Base-by-base conservation (phyloP, 2,113 vertebrate genomes). In the Varanus salvator region DNA sequence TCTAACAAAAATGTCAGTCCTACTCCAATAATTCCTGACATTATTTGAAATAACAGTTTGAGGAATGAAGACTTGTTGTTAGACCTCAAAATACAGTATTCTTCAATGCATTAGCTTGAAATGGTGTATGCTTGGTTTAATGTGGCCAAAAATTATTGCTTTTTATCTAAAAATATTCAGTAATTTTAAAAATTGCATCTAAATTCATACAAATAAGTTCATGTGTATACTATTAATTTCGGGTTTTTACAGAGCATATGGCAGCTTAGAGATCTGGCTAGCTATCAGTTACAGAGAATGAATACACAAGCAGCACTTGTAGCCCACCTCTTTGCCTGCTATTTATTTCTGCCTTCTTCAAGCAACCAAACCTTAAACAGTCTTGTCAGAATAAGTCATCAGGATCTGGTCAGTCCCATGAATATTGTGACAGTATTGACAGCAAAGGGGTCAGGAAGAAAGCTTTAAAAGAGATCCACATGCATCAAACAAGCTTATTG, bases 91-190 rank as follows among this genome's bases (percentile, higher is more conserved):
- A 72, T 19, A 3, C 44, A 5, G 71, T 7, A n/a, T 64, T 52
- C n/a, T 76, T 8, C 87, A 81, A 87, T 88, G 76, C 88, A 80
- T 6, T 77, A 57, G 77, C 27, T 64, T 38, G 2, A 86, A 90
- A 29, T 88, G 17, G 12, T 75, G 75, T 71, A 6, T 71, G 15
- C 9, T 19, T 80, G 15, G 17, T 64, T 21, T 23, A 57, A 77
- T 57, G n/a, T 4, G 50, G n/a, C 68, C 84, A 34, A 71, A 54
- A 60, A 29, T 60, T 69, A 80, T 50, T 52, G 48, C 74, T 29
- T 23, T 25, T 90, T n/a, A 54, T 48, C 27, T 57, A 80, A 57
- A 80, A 78, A 52, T 85, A 68, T 29, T 48, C 52, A 71, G 8
- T n/a, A 75, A n/a, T n/a, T 64, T 64, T 21, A 64, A 64, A 64